These are phyloP conservation scores for Platysteira castanea DNA, from an alignment of 2,113 vertebrate species.

Conservation along the genomic window DNA sequence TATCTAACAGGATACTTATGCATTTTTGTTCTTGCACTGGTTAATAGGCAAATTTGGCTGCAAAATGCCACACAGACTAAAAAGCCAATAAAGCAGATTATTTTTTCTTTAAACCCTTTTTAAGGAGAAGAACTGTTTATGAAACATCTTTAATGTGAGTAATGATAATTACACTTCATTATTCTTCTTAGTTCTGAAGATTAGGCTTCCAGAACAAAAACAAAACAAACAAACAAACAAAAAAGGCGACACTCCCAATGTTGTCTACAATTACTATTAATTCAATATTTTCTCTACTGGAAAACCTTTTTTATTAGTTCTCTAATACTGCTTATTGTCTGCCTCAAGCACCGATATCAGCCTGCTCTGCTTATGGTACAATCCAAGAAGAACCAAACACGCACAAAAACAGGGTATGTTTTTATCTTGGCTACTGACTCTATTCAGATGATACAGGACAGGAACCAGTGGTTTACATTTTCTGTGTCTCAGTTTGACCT, in stretches of 20 bases:
- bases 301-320: neutral
- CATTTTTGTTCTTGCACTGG: neutral
- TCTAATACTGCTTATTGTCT: neutral
- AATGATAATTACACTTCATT: neutral
- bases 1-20: fast-evolving
- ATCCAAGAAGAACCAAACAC: neutral
- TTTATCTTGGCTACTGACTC: neutral
- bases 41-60: neutral
- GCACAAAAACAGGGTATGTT: fast-evolving
- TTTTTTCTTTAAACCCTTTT: neutral
- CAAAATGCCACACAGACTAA: neutral
- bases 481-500: neutral
- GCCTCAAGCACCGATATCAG: neutral
- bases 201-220: neutral
- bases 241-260: neutral
- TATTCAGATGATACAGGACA: fast-evolving
- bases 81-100: neutral
- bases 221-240: neutral
- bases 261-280: neutral
- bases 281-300: neutral
- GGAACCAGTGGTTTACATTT: neutral
- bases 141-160: neutral
- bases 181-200: neutral
- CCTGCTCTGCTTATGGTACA: neutral
- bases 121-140: neutral